These are phyloP conservation scores for Apodemia mormo DNA, from an alignment of 2,888 invertebrate genomes.

Conservation along the genomic window DNA sequence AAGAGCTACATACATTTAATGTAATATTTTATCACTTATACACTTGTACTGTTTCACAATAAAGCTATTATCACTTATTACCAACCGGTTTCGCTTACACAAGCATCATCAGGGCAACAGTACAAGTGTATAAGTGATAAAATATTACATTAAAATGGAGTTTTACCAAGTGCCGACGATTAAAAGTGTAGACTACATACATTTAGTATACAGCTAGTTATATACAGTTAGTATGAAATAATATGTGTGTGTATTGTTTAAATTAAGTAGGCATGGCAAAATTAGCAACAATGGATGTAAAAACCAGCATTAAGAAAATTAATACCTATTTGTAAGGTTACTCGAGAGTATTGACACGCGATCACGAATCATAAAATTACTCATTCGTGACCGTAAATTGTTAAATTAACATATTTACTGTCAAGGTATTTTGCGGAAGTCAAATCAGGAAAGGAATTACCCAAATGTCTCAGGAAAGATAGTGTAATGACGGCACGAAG, in stretches of 20 bases:
- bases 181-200: no score
- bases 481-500: background rate
- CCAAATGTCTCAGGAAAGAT: background rate
- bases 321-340: background rate
- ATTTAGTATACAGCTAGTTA: no score
- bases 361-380: background rate
- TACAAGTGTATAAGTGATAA: no score
- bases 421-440: background rate
- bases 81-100: no score
- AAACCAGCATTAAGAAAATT: background rate
- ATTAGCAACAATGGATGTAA: background rate
- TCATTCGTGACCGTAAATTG: background rate
- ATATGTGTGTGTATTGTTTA: background rate
- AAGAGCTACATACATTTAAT: no score
- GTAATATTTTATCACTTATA: no score
- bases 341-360: background rate
- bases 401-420: conserved; percentile 7
- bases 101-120: no score
- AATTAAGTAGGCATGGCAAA: background rate
- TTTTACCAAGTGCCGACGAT: no score
- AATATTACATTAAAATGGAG: no score
- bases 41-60: no score
- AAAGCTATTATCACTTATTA: no score
- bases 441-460: background rate
- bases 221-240: no score